Evolutionary conservation across 1,140 invertebrate species (phyloP).

Genomic region (Melipona quadrifasciata): DNA sequence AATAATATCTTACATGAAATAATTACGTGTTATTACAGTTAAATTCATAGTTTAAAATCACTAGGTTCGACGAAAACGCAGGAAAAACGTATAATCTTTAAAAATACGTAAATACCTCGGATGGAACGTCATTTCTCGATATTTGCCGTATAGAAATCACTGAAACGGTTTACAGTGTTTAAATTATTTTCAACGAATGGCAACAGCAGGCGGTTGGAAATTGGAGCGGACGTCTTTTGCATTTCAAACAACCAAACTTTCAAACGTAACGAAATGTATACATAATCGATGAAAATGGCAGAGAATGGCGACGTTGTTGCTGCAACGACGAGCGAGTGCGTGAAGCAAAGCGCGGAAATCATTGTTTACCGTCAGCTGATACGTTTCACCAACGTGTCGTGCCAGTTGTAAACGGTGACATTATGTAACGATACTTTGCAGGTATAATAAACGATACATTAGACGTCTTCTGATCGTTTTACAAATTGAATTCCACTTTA

Average conservation of each 20-base stretch:
- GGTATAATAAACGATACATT: slow-evolving; percentile 56
- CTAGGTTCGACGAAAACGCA: not conserved
- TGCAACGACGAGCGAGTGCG: not conserved
- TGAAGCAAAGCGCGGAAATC: slow-evolving; percentile 64
- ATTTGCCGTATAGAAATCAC: not conserved
- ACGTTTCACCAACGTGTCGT: slow-evolving; percentile 65
- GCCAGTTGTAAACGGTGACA: slow-evolving; percentile 63
- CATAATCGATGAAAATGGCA: slow-evolving; percentile 31
- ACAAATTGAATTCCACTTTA: slow-evolving; percentile 60
- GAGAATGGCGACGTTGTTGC: slow-evolving; percentile 15
- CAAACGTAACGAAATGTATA: not conserved
- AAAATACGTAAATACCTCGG: not conserved
- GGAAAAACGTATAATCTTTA: not conserved
- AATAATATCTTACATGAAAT: not conserved
- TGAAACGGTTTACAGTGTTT: not conserved
- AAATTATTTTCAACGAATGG: not conserved
- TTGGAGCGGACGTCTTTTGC: not conserved
- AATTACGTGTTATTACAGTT: not conserved
- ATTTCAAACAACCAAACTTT: not conserved
- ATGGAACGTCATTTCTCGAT: not conserved
- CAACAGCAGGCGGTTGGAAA: not conserved
- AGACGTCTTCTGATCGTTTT: slow-evolving; percentile 52
- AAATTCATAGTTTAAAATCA: not conserved
- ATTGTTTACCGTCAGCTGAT: slow-evolving; percentile 68
- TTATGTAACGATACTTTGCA: slow-evolving; percentile 59